Percentiles rank a stretch among this genome's conserved stretches.
phyloP scores from a whole-genome alignment of 1,140 invertebrate genomes.

The Saxidomus purpurata region DNA sequence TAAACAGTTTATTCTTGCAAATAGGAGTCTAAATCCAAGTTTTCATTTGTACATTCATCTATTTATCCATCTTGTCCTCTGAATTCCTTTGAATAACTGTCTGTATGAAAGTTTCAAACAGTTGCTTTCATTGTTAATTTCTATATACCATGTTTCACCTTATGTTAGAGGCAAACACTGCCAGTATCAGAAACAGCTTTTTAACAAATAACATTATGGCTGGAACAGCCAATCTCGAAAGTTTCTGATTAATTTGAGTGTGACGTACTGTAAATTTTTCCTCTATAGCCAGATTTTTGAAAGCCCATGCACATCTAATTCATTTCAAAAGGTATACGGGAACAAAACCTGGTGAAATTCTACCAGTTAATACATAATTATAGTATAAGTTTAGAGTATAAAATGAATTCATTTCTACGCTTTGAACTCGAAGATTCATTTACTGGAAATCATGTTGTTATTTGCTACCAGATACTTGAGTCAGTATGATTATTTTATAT shows the following conservation, averaged over 20 bases:
- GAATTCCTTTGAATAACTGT: not conserved
- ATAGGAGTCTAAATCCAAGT: not conserved
- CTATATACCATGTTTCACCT: not conserved
- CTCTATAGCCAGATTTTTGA: not conserved
- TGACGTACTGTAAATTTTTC: not conserved
- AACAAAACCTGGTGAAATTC: not conserved
- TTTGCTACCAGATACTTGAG: constrained; percentile 24
- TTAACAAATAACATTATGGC: too few relatives aligned
- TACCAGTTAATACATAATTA: not conserved
- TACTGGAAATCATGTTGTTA: not conserved
- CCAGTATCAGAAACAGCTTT: not conserved
- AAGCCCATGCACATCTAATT: not conserved
- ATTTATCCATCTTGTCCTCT: not conserved
- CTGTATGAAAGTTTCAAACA: not conserved
- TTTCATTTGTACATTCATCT: not conserved
- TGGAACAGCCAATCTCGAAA: not conserved
- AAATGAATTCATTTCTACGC: not conserved
- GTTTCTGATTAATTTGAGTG: not conserved
- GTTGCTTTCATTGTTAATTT: not conserved
- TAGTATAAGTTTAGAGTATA: not conserved
- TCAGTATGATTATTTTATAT: not conserved
- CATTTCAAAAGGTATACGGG: too few relatives aligned
- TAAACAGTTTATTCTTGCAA: not conserved
- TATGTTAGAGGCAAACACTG: not conserved
- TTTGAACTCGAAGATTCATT: not conserved